phyloP scores from a whole-genome alignment of 2,797 vertebrate genomes.

The Spinus pinus region DNA sequence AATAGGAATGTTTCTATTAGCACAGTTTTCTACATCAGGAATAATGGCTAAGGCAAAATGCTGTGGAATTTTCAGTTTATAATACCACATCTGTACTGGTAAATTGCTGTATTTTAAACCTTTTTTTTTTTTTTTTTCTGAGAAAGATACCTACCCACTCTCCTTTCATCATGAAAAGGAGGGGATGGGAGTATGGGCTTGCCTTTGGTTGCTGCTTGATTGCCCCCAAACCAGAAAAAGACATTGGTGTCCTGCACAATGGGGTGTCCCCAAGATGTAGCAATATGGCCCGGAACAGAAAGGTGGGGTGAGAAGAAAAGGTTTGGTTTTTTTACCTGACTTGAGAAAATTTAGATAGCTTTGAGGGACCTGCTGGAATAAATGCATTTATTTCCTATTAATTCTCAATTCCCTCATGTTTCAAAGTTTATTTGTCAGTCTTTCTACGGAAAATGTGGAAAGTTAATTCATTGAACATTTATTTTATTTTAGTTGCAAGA shows the following conservation, averaged over 20 bases:
- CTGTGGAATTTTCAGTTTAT: slow-evolving; percentile 60
- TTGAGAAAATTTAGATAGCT: slow-evolving; percentile 30
- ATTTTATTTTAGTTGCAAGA: slow-evolving; percentile 55
- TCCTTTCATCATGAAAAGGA: slow-evolving; percentile 52
- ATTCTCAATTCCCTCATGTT: slow-evolving; percentile 21
- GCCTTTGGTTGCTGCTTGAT: not conserved
- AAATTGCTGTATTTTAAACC: slow-evolving; percentile 65
- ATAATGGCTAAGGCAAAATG: slow-evolving; percentile 65
- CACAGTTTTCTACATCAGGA: slow-evolving; percentile 66
- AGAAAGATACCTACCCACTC: slow-evolving; percentile 50
- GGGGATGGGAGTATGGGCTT: not conserved
- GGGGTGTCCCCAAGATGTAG: not conserved
- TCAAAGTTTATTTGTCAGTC: slow-evolving; percentile 46
- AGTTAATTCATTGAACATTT: slow-evolving; percentile 53
- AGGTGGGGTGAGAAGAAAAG: slow-evolving; percentile 16
- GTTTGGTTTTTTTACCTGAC: slow-evolving; percentile 3
- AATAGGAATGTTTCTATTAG: slow-evolving; percentile 76
- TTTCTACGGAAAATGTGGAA: slow-evolving; percentile 53
- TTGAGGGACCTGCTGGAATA: slow-evolving; percentile 9
- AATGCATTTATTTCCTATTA: slow-evolving; percentile 35
- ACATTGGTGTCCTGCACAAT: not conserved
- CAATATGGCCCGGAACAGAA: not conserved
- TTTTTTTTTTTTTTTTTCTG: slow-evolving; percentile 31
- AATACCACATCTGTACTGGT: slow-evolving; percentile 67
- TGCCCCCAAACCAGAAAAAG: slow-evolving; percentile 15